A percentile compares a stretch with the other conserved stretches of the same genome.
Conservation (phyloP, 2,797 vertebrate species). For the Sebastes variabilis region DNA sequence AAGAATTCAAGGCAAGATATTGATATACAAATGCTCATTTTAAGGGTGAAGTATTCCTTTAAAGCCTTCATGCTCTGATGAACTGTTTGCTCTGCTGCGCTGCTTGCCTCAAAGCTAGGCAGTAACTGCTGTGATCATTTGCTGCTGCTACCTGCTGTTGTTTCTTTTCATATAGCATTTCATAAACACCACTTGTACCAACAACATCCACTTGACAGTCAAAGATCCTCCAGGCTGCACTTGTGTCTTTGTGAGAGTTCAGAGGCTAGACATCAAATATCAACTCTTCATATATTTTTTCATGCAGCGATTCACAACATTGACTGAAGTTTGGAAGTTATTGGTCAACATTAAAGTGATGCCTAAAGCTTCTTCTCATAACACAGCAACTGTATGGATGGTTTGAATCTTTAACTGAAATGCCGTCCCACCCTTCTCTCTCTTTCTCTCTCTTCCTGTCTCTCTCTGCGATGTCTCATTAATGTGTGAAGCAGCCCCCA, state of each 20-base stretch:
- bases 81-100: slow-evolving; percentile 7
- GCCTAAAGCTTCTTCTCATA: not conserved
- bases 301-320: not conserved
- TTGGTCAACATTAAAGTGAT: not conserved
- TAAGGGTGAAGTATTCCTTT: not conserved
- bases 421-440: not conserved
- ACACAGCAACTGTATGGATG: not conserved
- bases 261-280: not conserved
- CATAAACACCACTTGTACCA: not conserved
- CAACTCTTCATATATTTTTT: not conserved
- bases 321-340: not conserved
- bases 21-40: not conserved
- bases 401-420: not conserved
- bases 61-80: slow-evolving; percentile 15
- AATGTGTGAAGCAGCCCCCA: slow-evolving; percentile 53
- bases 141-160: not conserved
- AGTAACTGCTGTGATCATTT: not conserved
- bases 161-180: slow-evolving; percentile 2
- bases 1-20: not conserved
- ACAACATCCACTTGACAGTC: not conserved
- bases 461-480: slow-evolving; percentile 44
- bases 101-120: not conserved
- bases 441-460: not conserved
- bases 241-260: not conserved
- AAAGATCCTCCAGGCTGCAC: not conserved